Evolutionary conservation across 2,888 invertebrate species (phyloP).

Genomic region (Lepas anatifera): DNA sequence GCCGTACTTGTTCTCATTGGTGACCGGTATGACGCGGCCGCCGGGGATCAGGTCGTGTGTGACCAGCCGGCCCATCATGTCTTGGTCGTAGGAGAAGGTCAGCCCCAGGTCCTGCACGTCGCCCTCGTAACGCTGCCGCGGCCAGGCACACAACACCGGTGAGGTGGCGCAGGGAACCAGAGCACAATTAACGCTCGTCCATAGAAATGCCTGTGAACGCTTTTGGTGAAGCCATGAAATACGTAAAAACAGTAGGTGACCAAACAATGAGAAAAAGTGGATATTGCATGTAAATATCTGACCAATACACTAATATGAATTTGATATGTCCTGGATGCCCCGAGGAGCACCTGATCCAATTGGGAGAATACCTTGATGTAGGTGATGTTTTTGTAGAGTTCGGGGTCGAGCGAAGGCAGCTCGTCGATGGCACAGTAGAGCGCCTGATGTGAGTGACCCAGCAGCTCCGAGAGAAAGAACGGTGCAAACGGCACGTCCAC

Average conservation of each 20-base stretch:
- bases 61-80: conserved; percentile 80
- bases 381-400: conserved; percentile 87
- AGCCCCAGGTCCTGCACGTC: conserved; percentile 87
- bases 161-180: too few relatives aligned
- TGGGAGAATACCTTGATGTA: conserved; percentile 83
- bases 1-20: conserved; percentile 95
- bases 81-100: conserved; percentile 93
- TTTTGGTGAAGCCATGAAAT: too few relatives aligned
- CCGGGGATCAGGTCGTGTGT: conserved; percentile 94
- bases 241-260: too few relatives aligned
- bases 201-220: too few relatives aligned
- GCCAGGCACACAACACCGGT: too few relatives aligned
- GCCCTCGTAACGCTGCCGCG: conserved; percentile 41
- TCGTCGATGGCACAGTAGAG: conserved; percentile 97
- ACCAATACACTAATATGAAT: too few relatives aligned
- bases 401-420: conserved; percentile 88
- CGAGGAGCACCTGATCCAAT: too few relatives aligned
- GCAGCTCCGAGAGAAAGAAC: conserved; percentile 91
- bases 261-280: too few relatives aligned
- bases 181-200: too few relatives aligned
- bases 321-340: too few relatives aligned
- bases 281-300: too few relatives aligned
- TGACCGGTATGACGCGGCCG: conserved; percentile 82
- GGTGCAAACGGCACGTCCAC: conserved; percentile 98
- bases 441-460: conserved; percentile 84